These are phyloP conservation scores for Phrynocephalus forsythii DNA, from an alignment of 2,797 vertebrate genomes.

Conservation along the genomic window DNA sequence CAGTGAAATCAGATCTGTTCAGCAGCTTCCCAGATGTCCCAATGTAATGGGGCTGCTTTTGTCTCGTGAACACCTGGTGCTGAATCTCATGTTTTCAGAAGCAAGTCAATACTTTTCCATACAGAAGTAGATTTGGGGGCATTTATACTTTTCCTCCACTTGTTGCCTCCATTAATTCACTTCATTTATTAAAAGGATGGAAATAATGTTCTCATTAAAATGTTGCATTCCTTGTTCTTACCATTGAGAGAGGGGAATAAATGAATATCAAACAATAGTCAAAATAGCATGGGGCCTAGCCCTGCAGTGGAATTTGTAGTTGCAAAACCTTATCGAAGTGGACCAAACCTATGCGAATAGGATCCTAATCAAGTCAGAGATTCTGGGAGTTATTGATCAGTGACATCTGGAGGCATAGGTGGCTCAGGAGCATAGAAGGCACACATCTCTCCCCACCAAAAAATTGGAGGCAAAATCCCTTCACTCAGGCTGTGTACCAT, in stretches of 20 bases:
- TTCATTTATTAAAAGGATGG: not conserved
- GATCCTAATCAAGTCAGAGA: not conserved
- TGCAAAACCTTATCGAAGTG: not conserved
- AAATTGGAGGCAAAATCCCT: too few species aligned
- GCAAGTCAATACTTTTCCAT: not conserved
- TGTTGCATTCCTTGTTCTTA: not conserved
- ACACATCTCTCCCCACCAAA: too few species aligned
- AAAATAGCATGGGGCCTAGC: not conserved
- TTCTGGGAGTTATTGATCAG: not conserved
- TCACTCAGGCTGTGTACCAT: too few species aligned
- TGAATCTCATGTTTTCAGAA: not conserved
- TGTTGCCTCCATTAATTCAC: not conserved
- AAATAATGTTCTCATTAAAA: not conserved
- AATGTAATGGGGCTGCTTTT: not conserved
- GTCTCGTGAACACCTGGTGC: not conserved
- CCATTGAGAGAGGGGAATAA: not conserved
- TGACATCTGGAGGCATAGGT: not conserved
- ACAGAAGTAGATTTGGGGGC: not conserved
- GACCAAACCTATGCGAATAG: not conserved
- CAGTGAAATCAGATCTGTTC: conserved; percentile 10
- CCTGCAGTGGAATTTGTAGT: not conserved
- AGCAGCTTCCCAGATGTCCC: not conserved
- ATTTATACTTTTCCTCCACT: not conserved
- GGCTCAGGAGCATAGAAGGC: too few species aligned
- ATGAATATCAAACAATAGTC: not conserved